Base-by-base conservation (phyloP, 1,140 invertebrate species). In the Mycetomoellerius zeteki region DNA sequence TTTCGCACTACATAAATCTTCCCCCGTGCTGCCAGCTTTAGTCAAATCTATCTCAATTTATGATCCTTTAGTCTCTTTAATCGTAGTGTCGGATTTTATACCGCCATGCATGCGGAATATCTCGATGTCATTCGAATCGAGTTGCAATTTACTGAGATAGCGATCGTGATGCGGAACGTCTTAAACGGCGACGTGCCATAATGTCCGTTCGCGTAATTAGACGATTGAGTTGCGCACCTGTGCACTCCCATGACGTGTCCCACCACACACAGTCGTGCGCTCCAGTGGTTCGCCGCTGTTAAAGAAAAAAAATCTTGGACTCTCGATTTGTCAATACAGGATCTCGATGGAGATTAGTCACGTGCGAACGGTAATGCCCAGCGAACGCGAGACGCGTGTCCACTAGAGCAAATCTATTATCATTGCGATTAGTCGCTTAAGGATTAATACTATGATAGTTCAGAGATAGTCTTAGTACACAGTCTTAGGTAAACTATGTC, bases 261-360 rank as follows among this genome's bases (percentile, higher is more conserved):
- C 33, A 12, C 43, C 72, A n/a, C 47, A 52, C 67, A 89, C 54
- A 52, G 69, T 69, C 78, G 62, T 14, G 60, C 60, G 52, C 62
- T 37, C 67, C 58, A 80, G 58, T 47, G 71, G 72, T 37, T 52
- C 14, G 88, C 65, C 69, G 67, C 12, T 56, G 67, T 85, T 27
- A 43, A 71, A 54, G 56, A 80, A 81, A 88, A 90, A 91, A 91
- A 82, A 72, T 84, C 69, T 81, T 58, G 33, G 58, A 64, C 43
- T 75, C 78, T 86, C 89, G 90, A 93, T 93, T 93, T 93, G 92
- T 93, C 92, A 92, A 93, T 92, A 93, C 90, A 88, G 92, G 89
- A 93, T 93, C 92, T 93, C 87, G 85, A 33, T 52, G 87, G 78
- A 91, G 87, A 93, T 93, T 93, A 93, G 91, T 93, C 92, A 93